A percentile compares a stretch with the other conserved stretches of the same genome.
Evolutionary conservation across 2,113 vertebrate genomes (phyloP).

Genomic region (Himantopus leucocephalus): DNA sequence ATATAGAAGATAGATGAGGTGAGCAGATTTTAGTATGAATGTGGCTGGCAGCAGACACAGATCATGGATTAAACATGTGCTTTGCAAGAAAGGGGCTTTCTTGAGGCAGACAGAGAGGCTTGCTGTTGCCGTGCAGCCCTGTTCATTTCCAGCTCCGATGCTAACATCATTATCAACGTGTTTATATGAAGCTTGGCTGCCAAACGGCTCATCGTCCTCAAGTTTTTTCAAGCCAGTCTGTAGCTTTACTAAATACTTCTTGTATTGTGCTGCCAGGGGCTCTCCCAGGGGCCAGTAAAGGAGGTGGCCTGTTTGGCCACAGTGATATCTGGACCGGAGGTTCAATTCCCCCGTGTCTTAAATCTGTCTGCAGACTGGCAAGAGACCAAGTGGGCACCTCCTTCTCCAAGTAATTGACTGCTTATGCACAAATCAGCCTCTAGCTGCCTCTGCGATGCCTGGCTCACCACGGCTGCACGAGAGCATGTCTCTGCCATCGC

Average conservation of each 20-base stretch:
- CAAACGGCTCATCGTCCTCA: not conserved
- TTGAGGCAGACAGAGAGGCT: conserved; percentile 8
- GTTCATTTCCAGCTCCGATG: not conserved
- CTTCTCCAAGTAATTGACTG: not conserved
- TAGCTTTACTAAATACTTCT: conserved; percentile 34
- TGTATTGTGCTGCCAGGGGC: conserved; percentile 50
- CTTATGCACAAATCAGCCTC: not conserved
- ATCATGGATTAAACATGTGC: not conserved
- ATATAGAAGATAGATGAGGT: not conserved
- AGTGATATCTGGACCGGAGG: not conserved
- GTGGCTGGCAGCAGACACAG: not conserved
- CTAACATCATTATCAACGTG: conserved; percentile 10
- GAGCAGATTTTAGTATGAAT: not conserved
- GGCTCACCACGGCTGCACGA: not conserved
- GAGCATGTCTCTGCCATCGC: not conserved
- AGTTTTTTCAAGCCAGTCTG: not conserved
- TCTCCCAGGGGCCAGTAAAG: not conserved
- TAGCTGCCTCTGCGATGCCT: not conserved
- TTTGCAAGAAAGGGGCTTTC: conserved; percentile 23
- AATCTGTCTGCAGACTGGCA: conserved; percentile 41
- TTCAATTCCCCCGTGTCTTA: not conserved
- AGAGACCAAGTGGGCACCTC: not conserved
- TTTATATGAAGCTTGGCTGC: conserved; percentile 43
- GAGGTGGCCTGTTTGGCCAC: conserved; percentile 38
- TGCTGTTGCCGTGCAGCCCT: not conserved